Evolutionary conservation across 2,797 vertebrate genomes (phyloP).

Genomic region (Cottoperca gobio): DNA sequence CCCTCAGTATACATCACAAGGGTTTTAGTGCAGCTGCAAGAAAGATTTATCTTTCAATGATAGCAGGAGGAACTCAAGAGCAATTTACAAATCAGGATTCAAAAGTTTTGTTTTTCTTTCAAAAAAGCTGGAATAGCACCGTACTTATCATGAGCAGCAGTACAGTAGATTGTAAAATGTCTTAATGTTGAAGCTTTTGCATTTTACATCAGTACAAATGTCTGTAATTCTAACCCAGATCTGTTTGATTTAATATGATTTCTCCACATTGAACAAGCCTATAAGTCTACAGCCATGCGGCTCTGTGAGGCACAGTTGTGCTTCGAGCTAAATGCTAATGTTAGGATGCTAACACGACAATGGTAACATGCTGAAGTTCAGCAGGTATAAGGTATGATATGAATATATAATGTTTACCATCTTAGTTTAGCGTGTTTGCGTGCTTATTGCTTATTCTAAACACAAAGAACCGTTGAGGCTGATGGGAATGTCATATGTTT

Average conservation of each 20-base stretch:
- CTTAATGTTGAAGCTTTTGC: not conserved
- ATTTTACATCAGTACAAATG: conserved; percentile 14
- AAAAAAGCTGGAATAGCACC: not conserved
- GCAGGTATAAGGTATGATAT: not conserved
- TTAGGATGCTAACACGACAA: not conserved
- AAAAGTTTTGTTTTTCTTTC: not conserved
- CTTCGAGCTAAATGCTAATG: not conserved
- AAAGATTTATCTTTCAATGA: conserved; percentile 31
- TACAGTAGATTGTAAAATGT: not conserved
- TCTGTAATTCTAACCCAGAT: not conserved
- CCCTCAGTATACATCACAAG: not conserved
- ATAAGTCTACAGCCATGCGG: not conserved
- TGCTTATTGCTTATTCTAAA: no score
- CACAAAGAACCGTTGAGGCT: no score
- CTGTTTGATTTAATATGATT: not conserved
- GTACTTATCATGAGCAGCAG: not conserved
- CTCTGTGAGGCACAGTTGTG: not conserved
- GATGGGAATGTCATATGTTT: no score
- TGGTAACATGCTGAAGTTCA: not conserved
- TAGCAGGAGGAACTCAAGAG: not conserved
- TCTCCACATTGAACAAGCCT: not conserved
- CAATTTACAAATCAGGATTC: conserved; percentile 2
- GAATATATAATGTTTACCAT: no score
- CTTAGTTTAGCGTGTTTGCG: no score
- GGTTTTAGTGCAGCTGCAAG: conserved; percentile 26